Evolutionary conservation across 2,888 invertebrate species (phyloP).

Genomic region (Erannis defoliaria): DNA sequence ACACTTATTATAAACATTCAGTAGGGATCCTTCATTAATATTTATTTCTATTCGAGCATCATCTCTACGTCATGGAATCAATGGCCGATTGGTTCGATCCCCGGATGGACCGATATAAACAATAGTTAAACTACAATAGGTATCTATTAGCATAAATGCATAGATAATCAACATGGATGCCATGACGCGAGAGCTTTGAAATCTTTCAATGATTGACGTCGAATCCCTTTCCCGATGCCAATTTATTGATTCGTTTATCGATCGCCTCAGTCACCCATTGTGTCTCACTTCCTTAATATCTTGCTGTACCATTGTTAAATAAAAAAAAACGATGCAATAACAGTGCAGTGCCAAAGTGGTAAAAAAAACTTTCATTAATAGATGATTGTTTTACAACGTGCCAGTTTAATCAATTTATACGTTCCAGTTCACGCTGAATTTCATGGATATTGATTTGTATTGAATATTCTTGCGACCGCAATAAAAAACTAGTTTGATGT

Average conservation of each 20-base stretch:
- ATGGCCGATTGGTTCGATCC: slow-evolving; percentile 23
- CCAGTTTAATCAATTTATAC: slow-evolving; percentile 26
- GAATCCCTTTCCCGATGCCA: slow-evolving; percentile 56
- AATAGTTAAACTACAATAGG: slow-evolving; percentile 47
- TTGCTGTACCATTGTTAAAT: slow-evolving; percentile 10
- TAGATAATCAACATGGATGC: slow-evolving; percentile 42
- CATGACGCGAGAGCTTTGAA: slow-evolving; percentile 44
- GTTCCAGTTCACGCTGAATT: slow-evolving; percentile 39
- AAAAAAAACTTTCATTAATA: not conserved
- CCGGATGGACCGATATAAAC: slow-evolving; percentile 43
- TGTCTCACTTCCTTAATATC: slow-evolving; percentile 52
- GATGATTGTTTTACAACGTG: slow-evolving; percentile 24
- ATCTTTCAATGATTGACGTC: slow-evolving; percentile 46
- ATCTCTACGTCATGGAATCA: slow-evolving; percentile 45
- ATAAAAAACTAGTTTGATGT: slow-evolving; percentile 37
- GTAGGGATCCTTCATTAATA: slow-evolving; percentile 35
- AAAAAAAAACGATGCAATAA: slow-evolving; percentile 2
- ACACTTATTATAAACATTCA: not conserved
- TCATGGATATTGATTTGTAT: slow-evolving; percentile 37
- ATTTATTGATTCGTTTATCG: slow-evolving; percentile 48
- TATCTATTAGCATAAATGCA: slow-evolving; percentile 36
- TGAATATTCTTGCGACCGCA: slow-evolving; percentile 37
- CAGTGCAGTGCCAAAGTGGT: not conserved
- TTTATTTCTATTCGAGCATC: slow-evolving; percentile 27
- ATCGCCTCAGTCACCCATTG: slow-evolving; percentile 54